phyloP scores from a whole-genome alignment of 2,797 vertebrate species.

The Botia kubotai region DNA sequence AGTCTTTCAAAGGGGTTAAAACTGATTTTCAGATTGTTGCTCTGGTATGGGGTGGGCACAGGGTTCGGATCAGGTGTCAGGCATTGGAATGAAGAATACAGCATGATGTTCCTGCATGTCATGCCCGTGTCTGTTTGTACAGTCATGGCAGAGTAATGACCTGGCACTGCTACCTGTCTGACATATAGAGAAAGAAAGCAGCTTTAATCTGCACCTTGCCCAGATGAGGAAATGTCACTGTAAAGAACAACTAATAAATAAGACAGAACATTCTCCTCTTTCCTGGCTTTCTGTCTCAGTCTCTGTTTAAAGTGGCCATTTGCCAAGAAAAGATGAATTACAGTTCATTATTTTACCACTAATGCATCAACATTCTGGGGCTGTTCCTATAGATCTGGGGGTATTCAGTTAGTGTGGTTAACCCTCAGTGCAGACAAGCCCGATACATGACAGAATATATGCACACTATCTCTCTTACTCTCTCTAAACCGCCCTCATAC shows the following conservation, averaged over 20 bases:
- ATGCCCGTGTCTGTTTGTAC: background rate
- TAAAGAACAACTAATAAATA: constrained; percentile 31
- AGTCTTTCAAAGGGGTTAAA: constrained; percentile 41
- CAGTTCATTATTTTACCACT: constrained; percentile 65
- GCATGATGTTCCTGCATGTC: constrained; percentile 23
- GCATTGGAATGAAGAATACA: constrained; percentile 49
- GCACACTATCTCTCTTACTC: constrained; percentile 6
- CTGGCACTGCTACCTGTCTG: background rate
- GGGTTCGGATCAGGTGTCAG: constrained; percentile 50
- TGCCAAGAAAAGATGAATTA: constrained; percentile 65
- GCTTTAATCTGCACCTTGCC: background rate
- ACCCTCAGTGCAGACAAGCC: constrained; percentile 60
- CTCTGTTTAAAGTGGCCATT: constrained; percentile 69
- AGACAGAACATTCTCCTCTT: background rate
- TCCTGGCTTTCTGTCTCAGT: background rate
- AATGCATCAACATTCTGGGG: constrained; percentile 60
- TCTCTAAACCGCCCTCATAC: constrained; percentile 64
- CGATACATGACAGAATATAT: constrained; percentile 54
- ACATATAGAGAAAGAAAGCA: constrained; percentile 10
- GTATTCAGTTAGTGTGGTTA: constrained; percentile 66
- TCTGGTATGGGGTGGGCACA: constrained; percentile 13
- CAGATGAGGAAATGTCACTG: constrained; percentile 3
- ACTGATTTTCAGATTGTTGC: constrained; percentile 49
- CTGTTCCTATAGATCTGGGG: constrained; percentile 68
- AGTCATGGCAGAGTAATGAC: constrained; percentile 15